These are phyloP conservation scores for Orthonyx spaldingii DNA, from an alignment of 2,113 vertebrate species.

Conservation along the genomic window DNA sequence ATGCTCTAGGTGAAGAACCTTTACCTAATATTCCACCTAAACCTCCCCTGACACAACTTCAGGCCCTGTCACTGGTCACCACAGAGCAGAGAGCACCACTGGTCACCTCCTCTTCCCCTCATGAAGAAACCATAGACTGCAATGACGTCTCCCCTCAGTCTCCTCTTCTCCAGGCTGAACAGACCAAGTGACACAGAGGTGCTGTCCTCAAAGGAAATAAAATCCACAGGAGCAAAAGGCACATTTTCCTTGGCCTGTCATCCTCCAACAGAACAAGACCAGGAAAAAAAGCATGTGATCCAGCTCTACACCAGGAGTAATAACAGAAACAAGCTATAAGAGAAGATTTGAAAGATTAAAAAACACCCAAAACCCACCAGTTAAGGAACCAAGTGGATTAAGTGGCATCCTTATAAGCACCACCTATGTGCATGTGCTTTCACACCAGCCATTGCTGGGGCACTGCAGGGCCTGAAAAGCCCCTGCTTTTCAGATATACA, in stretches of 20 bases:
- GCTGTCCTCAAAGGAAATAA: neutral
- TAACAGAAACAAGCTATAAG: neutral
- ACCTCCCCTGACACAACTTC: neutral
- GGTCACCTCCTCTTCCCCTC: neutral
- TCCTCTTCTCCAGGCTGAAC: neutral
- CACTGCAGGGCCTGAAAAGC: neutral
- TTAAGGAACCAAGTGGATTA: neutral
- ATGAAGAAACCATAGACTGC: no score
- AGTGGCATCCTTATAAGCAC: neutral
- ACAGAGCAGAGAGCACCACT: neutral
- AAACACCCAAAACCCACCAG: neutral
- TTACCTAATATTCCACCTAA: neutral
- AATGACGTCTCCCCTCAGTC: neutral
- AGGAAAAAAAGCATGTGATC: neutral
- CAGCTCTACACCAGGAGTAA: neutral
- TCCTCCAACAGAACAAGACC: neutral
- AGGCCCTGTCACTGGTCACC: neutral
- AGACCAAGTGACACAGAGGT: neutral
- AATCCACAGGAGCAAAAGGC: neutral
- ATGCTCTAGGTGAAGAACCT: neutral
- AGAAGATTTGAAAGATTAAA: neutral
- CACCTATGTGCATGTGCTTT: rapidly evolving
- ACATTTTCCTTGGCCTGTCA: neutral
- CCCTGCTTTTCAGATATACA: neutral
- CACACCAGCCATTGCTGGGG: rapidly evolving